These are phyloP conservation scores for Acanthiza pusilla DNA, from an alignment of 2,797 vertebrate species.

Conservation along the genomic window DNA sequence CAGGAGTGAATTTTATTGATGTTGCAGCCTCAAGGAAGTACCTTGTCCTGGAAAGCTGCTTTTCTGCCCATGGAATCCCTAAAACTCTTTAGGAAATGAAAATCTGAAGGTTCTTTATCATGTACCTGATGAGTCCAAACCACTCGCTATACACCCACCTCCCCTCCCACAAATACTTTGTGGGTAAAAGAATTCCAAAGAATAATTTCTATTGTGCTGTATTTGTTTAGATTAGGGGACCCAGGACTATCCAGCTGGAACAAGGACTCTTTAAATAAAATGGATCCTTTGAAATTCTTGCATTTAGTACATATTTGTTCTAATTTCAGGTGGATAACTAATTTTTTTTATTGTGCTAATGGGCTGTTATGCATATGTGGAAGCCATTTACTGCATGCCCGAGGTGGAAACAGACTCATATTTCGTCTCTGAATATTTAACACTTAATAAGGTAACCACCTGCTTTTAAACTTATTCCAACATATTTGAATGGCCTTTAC, in stretches of 20 bases:
- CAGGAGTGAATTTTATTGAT: not conserved
- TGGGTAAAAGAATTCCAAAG: not conserved
- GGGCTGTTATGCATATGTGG: constrained; percentile 46
- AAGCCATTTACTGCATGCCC: constrained; percentile 29
- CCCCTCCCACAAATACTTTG: not conserved
- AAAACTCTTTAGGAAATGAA: not conserved
- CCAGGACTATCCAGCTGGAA: not conserved
- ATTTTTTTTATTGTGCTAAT: constrained; percentile 45
- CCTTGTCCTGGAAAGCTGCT: not conserved
- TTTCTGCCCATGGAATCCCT: not conserved
- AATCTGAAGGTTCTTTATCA: not conserved
- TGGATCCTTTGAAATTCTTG: not conserved
- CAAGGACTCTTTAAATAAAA: not conserved
- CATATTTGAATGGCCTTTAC: not conserved
- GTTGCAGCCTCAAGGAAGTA: not conserved
- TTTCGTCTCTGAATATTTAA: constrained; percentile 51
- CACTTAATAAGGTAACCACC: constrained; percentile 59
- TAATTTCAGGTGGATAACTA: constrained; percentile 32
- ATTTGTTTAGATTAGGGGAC: not conserved
- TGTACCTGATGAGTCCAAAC: not conserved
- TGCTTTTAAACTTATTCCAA: constrained; percentile 57
- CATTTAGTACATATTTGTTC: not conserved
- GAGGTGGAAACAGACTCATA: constrained; percentile 21
- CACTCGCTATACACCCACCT: not conserved
- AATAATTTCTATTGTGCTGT: not conserved